Evolutionary conservation across 2,113 vertebrate species (phyloP), one percentile per base, ranked within the genome.

Genomic region (Sinocyclocheilus grahami): DNA sequence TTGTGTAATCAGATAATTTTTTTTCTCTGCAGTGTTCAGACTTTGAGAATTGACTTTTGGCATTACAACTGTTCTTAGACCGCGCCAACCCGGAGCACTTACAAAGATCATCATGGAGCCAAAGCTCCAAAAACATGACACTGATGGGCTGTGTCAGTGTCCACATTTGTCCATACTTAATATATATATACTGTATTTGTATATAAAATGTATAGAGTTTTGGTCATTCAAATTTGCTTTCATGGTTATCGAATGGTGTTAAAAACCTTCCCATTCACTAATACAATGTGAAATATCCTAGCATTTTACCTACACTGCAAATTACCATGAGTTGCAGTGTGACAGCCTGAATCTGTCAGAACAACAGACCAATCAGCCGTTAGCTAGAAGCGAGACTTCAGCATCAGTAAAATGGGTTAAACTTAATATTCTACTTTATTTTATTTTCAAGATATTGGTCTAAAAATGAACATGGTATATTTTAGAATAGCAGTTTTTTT

Each of bases 21-120:
- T 62, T 77, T 77, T 53, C 74, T 77, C 74, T 85, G 13, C 46
- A 39, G 60, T 65, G 53, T 58, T 84, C 30, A 65, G 76, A 67
- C 60, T 53, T 78, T 74, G 4, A 42, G 58, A 85, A 82, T 82
- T 82, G 82, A 83, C 82, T 60, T 58, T 74, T 55, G 42, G 63
- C 62, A 83, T 83, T 53, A 33, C 81, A 69, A 71, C 63, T 33
- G 18, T 67, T 71, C 10, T 33, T 53, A 71, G 65, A 20, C 78
- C 0, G 8, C 20, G 63, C 63, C 63, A 82, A 42, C 18, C 48
- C 7, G 1, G 33, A 74, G 81, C 81, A 83, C 62, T 82, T 82
- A 82, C 46, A 83, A 71, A 83, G 63, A 24, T 20, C 69, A 42
- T 74, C 51, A 58, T 51, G 63, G 20, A 83, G 33, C 20, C 82